Conservation (phyloP, 2,888 invertebrate genomes). For the Amphipoea lucens region DNA sequence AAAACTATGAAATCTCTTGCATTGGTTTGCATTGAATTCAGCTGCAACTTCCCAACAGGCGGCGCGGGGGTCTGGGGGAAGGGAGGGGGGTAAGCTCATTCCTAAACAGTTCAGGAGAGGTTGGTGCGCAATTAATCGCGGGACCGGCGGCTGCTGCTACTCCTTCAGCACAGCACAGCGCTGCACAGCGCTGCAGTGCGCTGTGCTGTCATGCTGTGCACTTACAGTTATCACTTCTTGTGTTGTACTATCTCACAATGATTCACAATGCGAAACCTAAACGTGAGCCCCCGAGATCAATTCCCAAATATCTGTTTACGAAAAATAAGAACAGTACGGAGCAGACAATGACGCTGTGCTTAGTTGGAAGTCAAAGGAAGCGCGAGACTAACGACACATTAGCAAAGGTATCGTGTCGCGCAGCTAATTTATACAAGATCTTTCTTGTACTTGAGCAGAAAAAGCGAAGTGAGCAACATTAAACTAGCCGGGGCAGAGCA, state of each 20-base stretch:
- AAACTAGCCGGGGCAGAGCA: too few species aligned
- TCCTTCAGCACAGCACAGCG: neutral
- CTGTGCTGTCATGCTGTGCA: too few species aligned
- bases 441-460: too few species aligned
- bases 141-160: neutral
- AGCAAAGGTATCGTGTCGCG: too few species aligned
- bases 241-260: neutral
- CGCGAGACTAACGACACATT: too few species aligned
- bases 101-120: neutral
- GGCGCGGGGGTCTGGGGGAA: too few species aligned
- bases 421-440: too few species aligned
- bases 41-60: neutral
- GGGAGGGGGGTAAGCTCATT: neutral
- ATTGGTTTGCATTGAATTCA: conserved; percentile 29
- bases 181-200: too few species aligned
- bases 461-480: too few species aligned
- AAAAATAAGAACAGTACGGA: neutral
- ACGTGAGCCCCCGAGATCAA: too few species aligned
- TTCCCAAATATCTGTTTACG: neutral
- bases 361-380: too few species aligned
- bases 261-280: neutral
- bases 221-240: neutral
- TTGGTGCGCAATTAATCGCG: neutral
- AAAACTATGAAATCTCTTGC: conserved; percentile 24
- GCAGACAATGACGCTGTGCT: too few species aligned